Percentiles rank a stretch among this genome's conserved stretches.
Evolutionary conservation across 1,140 invertebrate genomes (phyloP).

Genomic region (Aphaenogaster floridana): DNA sequence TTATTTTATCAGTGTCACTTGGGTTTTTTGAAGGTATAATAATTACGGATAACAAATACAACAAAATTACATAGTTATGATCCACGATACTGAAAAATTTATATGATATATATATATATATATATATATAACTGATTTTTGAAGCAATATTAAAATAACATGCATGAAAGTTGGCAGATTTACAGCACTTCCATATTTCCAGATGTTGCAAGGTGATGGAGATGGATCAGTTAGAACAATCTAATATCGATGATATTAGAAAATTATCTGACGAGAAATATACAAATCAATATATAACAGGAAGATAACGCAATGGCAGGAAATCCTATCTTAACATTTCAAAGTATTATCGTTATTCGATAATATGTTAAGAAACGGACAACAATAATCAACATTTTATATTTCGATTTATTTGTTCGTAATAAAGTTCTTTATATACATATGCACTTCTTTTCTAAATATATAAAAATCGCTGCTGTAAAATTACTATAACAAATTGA

Average conservation of each 20-base stretch:
- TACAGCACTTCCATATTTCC: constrained; percentile 21
- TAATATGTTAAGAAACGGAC: not conserved
- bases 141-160: not conserved
- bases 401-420: not conserved
- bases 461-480: not conserved
- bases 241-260: not conserved
- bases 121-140: not conserved
- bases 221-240: not conserved
- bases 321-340: not conserved
- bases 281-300: too few species aligned
- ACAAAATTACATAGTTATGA: not conserved
- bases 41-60: not conserved
- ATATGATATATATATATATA: too few species aligned
- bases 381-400: not conserved
- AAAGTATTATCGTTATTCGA: not conserved
- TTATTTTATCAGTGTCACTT: too few species aligned
- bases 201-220: constrained; percentile 63
- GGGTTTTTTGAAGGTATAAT: not conserved
- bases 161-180: not conserved
- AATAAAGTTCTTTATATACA: constrained; percentile 6
- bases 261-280: not conserved
- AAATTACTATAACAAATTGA: constrained; percentile 24
- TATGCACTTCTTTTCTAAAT: not conserved
- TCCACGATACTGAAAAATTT: not conserved
- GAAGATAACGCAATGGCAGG: not conserved